Percentiles rank a stretch among this genome's conserved stretches.
These are phyloP conservation scores for Clusia tigrina DNA, from an alignment of 2,888 invertebrate genomes.

Conservation along the genomic window DNA sequence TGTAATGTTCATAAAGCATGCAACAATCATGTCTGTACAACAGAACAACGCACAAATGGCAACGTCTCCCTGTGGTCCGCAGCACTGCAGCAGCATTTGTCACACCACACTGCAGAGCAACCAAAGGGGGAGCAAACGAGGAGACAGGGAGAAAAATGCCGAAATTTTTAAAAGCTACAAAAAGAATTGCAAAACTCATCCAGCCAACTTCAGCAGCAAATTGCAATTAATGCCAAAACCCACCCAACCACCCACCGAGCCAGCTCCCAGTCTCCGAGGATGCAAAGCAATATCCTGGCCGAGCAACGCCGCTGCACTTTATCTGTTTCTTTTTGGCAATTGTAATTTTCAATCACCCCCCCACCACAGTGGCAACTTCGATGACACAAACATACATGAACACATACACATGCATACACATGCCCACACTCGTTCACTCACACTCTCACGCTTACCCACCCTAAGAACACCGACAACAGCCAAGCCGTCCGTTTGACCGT, in stretches of 20 bases:
- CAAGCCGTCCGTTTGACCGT: constrained; percentile 8
- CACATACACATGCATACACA: neutral
- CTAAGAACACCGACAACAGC: neutral
- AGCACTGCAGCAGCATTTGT: no score
- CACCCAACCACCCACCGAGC: neutral
- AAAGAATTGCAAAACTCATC: neutral
- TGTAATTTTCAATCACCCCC: constrained; percentile 51
- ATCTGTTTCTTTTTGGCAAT: constrained; percentile 52
- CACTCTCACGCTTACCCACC: neutral
- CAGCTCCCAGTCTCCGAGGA: neutral
- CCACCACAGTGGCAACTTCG: neutral
- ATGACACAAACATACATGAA: neutral
- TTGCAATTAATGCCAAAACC: constrained; percentile 11
- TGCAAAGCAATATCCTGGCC: neutral
- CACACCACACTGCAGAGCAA: neutral
- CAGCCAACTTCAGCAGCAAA: neutral
- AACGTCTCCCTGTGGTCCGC: no score
- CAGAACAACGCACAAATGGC: neutral
- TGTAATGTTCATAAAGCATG: constrained; percentile 52
- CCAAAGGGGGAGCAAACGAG: neutral
- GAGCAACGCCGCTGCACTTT: constrained; percentile 1
- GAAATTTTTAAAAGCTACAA: neutral
- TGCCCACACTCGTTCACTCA: neutral
- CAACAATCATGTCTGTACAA: constrained; percentile 4
- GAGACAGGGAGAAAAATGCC: neutral